Evolutionary conservation across 2,888 invertebrate genomes (phyloP).

Genomic region (Hirtodrosophila trivittata): DNA sequence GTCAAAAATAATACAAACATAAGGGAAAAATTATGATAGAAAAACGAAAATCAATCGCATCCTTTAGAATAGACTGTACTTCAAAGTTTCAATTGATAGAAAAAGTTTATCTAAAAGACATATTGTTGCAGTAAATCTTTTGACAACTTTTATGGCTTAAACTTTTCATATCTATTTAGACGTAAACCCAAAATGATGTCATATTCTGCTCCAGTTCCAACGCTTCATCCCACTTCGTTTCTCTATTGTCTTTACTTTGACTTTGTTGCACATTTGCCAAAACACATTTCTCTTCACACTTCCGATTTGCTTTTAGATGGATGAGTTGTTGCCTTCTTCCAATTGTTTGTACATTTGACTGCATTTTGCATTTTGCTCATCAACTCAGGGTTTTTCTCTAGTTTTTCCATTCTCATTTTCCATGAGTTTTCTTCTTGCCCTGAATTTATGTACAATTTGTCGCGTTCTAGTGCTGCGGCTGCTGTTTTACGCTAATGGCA

Average conservation of each 20-base stretch:
- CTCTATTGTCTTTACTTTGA: constrained; percentile 35
- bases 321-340: not conserved
- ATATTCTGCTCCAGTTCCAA: constrained; percentile 58
- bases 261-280: constrained; percentile 57
- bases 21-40: too few species aligned
- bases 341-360: constrained; percentile 46
- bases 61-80: too few species aligned
- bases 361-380: constrained; percentile 22
- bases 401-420: constrained; percentile 7
- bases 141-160: not conserved
- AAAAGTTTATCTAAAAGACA: too few species aligned
- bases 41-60: too few species aligned
- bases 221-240: constrained; percentile 1
- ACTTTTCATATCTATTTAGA: constrained; percentile 11
- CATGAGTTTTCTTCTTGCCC: constrained; percentile 50
- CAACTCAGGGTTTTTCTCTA: constrained; percentile 17
- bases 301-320: constrained; percentile 36
- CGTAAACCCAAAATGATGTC: constrained; percentile 36
- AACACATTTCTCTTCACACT: constrained; percentile 47
- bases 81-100: too few species aligned
- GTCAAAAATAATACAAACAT: too few species aligned
- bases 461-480: constrained; percentile 23
- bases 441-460: constrained; percentile 52
- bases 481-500: constrained; percentile 63
- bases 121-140: too few species aligned